phyloP scores from a whole-genome alignment of 1,140 invertebrate genomes.

The Bombus consobrinus region DNA sequence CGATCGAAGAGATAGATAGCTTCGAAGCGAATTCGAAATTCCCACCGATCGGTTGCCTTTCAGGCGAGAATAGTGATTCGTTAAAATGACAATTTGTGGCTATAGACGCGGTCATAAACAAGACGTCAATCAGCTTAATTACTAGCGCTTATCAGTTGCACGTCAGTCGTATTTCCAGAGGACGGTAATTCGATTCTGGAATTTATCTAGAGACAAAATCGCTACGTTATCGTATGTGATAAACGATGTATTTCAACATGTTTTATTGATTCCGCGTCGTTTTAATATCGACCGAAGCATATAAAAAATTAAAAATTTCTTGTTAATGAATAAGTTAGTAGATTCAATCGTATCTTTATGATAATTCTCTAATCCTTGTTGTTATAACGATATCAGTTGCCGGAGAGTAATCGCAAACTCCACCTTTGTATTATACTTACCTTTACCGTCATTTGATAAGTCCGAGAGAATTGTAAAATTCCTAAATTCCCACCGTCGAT shows the following conservation, averaged over 20 bases:
- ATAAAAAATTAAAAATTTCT: background rate
- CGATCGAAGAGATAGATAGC: background rate
- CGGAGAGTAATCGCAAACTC: background rate
- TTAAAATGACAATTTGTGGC: conserved; percentile 32
- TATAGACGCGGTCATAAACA: conserved; percentile 17
- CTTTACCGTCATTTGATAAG: background rate
- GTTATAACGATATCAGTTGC: background rate
- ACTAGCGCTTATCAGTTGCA: conserved; percentile 37
- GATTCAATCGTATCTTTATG: background rate
- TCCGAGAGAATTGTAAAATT: background rate
- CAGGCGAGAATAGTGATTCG: background rate
- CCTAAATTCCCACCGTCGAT: background rate
- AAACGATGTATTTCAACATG: background rate
- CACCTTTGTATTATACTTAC: background rate
- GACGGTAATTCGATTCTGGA: conserved; percentile 28
- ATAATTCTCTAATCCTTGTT: background rate
- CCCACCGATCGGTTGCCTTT: background rate
- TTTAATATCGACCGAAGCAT: background rate
- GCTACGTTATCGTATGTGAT: background rate
- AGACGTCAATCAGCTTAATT: conserved; percentile 54
- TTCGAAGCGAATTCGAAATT: background rate
- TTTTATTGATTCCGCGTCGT: background rate
- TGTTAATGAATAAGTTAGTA: background rate
- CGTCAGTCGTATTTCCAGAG: conserved; percentile 15
- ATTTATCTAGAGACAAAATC: background rate